Base-by-base conservation (phyloP, 2,113 vertebrate species). In the Guaruba guarouba region DNA sequence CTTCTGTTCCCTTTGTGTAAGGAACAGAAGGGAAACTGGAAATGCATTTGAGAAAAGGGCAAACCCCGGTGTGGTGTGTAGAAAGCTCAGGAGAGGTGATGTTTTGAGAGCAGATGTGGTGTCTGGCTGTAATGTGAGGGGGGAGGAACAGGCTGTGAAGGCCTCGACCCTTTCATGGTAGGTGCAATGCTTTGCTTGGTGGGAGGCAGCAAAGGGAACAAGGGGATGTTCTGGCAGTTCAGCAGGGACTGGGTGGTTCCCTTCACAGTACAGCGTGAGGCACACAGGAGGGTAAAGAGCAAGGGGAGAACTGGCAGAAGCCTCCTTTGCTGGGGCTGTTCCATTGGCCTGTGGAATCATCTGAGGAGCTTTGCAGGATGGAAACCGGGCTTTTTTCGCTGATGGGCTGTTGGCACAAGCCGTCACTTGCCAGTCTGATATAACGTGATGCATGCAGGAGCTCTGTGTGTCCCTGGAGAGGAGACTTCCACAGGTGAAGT, bases 231-330 rank as follows among this genome's bases (percentile, higher is more conserved):
- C 28, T 11, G 48, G n/a, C 22, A 18, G 25, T 14, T 62, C 33
- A 22, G 17, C 9, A 8, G 35, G 57, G 39, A 52, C 31, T 18
- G 59, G 43, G 46, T 41, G 44, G 49, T 37, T 77, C 41, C 35
- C 16, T 70, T 20, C 0, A 0, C 22, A 35, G 39, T 9, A 9
- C 33, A 51, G 9, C 1, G 2, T 29, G 29, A 77, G 54, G 17
- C 23, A 25, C 1, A 1, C 1, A 8, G 49, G 54, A 49, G 46
- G 22, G 13, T 44, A 17, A 74, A 74, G 25, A 69, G 19, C 29
- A 7, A 63, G 37, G 44, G 8, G 4, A 43, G 54, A 77, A 13
- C 13, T 8, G 29, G 2, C 27, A 33, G 61, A 44, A 90, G 43
- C 31, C 83, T 87, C 54, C 33, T 57, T 18, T 69, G 13, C 35